Percentiles rank a stretch among this genome's conserved stretches.
Evolutionary conservation across 1,140 invertebrate genomes (phyloP).

Genomic region (Steinernema khuongi): DNA sequence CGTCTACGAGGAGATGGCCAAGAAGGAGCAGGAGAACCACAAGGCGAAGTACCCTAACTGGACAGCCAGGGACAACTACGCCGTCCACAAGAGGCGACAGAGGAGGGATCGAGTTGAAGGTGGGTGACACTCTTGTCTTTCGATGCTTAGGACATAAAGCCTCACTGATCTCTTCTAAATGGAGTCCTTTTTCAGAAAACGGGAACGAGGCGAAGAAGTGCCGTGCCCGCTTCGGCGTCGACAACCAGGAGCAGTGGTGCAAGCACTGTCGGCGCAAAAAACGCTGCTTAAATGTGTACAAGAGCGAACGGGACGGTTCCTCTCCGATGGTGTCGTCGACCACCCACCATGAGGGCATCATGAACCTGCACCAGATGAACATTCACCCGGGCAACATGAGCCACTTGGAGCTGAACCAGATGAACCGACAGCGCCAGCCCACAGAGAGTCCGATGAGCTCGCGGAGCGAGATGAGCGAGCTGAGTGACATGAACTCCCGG

Average conservation of each 20-base stretch:
- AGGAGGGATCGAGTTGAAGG: slow-evolving; percentile 90
- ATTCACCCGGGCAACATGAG: no score
- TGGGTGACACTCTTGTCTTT: not conserved
- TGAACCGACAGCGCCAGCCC: not conserved
- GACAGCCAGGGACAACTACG: slow-evolving; percentile 98
- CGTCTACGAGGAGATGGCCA: slow-evolving; percentile 93
- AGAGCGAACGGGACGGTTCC: not conserved
- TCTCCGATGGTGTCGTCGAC: slow-evolving; percentile 1
- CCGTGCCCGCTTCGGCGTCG: slow-evolving; percentile 86
- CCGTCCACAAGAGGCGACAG: slow-evolving; percentile 76
- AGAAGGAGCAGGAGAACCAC: slow-evolving; percentile 80
- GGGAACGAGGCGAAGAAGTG: slow-evolving; percentile 97
- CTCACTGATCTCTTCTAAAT: not conserved
- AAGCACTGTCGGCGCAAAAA: slow-evolving; percentile 78
- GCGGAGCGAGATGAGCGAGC: not conserved
- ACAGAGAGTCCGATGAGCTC: slow-evolving; percentile 13
- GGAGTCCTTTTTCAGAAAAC: slow-evolving; percentile 60
- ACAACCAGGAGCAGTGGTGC: slow-evolving; percentile 97
- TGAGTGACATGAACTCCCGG: not conserved
- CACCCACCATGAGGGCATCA: not conserved
- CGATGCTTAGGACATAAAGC: not conserved
- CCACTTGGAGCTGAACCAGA: not conserved
- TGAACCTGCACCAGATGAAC: not conserved
- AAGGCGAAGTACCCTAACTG: slow-evolving; percentile 91
- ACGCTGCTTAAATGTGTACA: slow-evolving; percentile 34